Evolutionary conservation across 2,113 vertebrate species (phyloP), one percentile per base, ranked within the genome.

Genomic region (Rattus rattus): DNA sequence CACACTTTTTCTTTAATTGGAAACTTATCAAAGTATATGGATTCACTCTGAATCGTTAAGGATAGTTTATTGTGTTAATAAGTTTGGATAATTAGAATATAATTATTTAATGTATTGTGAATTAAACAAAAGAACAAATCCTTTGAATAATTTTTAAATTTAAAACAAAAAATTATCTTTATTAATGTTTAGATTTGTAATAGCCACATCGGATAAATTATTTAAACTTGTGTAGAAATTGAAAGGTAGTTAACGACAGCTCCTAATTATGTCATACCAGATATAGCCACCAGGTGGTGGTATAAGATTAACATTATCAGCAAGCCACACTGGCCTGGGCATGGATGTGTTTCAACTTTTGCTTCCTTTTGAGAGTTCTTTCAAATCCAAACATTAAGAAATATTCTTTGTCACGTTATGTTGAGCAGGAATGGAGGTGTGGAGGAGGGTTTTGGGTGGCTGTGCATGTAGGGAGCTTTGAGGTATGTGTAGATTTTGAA

Each of bases 281-380:
- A 28, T 0, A 0, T 1, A 0, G 65, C 91, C 97, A 97, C 96
- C 91, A 98, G 97, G 87, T 97, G 97, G 97, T 1, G 22, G 61
- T 83, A 98, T 54, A 91, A 56, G 94, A 94, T 94, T 81, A 43
- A 43, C 75, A 61, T 28, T 36, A 83, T 49, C 70, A 33, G 2
- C 4, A 16, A 5, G 0, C 54, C n/a, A 0, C 30, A 17, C 14
- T 1, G 16, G 19, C 30, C 13, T 1, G 11, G 8, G 1, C 4
- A 52, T n/a, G 3, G 2, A 9, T 36, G 36, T 43, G 22, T 69
- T 92, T 87, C 54, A 77, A 22, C 52, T 14, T 92, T 76, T 24
- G 2, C 2, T 65, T 1, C 11, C 54, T 96, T 47, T 10, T 10
- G 7, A 77, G 7, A 77, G 24, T 56, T 61, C 33, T 86, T 63